Evolutionary conservation across 2,113 vertebrate species (phyloP).

Genomic region (Peromyscus polionotus): DNA sequence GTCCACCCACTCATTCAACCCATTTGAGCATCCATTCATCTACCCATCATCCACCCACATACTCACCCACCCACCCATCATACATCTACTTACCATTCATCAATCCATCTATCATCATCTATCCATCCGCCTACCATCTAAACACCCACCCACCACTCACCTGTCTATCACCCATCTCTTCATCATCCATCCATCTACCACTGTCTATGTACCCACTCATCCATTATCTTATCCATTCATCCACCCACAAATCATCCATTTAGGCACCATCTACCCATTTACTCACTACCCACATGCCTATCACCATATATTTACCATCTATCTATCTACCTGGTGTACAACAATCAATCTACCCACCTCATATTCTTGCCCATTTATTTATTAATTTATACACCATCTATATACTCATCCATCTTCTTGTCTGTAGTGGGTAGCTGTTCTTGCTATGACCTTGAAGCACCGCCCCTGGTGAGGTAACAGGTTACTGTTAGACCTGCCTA

Average conservation of each 20-base stretch:
- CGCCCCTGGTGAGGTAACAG: too few species aligned
- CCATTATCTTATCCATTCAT: not conserved
- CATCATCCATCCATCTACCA: not conserved
- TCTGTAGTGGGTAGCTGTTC: too few species aligned
- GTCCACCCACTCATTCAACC: not conserved
- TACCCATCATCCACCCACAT: accelerated
- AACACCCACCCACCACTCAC: accelerated
- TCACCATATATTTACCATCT: too few species aligned
- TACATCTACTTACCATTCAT: accelerated
- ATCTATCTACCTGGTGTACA: not conserved
- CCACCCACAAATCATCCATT: accelerated
- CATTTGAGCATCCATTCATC: not conserved
- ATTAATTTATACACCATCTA: too few species aligned
- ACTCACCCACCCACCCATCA: accelerated
- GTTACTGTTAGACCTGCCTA: too few species aligned
- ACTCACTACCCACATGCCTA: too few species aligned
- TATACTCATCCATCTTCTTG: not conserved
- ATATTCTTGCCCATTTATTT: not conserved
- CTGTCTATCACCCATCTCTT: not conserved
- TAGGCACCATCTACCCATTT: not conserved
- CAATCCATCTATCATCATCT: too few species aligned
- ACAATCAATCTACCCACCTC: not conserved
- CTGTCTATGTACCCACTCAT: too few species aligned
- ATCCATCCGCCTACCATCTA: accelerated
- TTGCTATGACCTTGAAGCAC: too few species aligned